Conservation (phyloP, 64 coral and sea anemone genomes). For the Dendronephthya gigantea region DNA sequence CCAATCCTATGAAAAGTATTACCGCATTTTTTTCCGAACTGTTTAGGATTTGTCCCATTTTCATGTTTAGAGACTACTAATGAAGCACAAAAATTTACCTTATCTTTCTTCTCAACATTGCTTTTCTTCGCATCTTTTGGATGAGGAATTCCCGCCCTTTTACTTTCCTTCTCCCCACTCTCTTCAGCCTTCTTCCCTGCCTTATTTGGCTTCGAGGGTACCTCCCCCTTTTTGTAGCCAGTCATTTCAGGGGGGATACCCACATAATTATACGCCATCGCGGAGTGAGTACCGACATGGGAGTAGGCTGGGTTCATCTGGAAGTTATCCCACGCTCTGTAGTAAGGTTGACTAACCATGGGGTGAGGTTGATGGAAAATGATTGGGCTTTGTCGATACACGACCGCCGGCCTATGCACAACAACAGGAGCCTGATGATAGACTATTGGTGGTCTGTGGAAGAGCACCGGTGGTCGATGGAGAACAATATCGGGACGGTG, state of each 20-base stretch:
- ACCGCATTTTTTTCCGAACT: too few relatives aligned
- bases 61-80: too few relatives aligned
- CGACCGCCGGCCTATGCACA: slow-evolving; percentile 84
- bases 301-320: slow-evolving; percentile 53
- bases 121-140: not conserved
- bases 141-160: not conserved
- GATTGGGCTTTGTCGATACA: slow-evolving; percentile 87
- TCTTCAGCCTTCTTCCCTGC: not conserved
- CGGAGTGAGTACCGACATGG: slow-evolving; percentile 47
- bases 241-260: not conserved
- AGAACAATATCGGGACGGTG: slow-evolving; percentile 92
- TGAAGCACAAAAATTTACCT: not conserved
- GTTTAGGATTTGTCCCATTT: too few relatives aligned
- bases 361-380: slow-evolving; percentile 93
- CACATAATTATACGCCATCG: slow-evolving; percentile 37
- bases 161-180: not conserved
- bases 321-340: slow-evolving; percentile 73
- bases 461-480: slow-evolving; percentile 83
- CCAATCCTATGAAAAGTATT: too few relatives aligned
- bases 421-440: slow-evolving; percentile 96
- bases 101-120: not conserved
- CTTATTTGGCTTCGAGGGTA: not conserved
- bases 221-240: not conserved
- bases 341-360: slow-evolving; percentile 78
- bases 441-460: slow-evolving; percentile 79